phyloP scores from a whole-genome alignment of 2,797 vertebrate species.

The Syngnathus acus region DNA sequence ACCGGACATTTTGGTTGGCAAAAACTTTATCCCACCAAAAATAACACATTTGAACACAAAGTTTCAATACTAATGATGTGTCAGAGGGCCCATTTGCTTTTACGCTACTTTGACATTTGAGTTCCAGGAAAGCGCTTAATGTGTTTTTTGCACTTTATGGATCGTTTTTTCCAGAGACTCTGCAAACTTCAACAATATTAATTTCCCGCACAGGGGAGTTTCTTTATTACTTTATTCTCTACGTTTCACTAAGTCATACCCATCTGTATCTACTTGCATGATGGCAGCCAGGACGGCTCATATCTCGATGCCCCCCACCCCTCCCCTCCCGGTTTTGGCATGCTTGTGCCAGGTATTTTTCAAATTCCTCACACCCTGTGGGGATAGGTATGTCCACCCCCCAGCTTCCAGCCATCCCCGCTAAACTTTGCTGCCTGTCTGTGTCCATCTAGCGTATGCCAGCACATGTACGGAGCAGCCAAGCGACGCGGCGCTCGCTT shows the following conservation, averaged over 20 bases:
- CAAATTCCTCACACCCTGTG: conserved; percentile 78
- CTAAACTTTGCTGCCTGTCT: conserved; percentile 70
- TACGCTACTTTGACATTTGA: not conserved
- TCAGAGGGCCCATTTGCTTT: too few relatives aligned
- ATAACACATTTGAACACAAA: too few relatives aligned
- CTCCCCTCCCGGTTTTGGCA: conserved; percentile 65
- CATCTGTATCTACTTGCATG: conserved; percentile 25
- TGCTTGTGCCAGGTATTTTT: conserved; percentile 78
- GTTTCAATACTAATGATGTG: too few relatives aligned
- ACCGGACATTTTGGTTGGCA: too few relatives aligned
- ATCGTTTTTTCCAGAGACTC: too few relatives aligned
- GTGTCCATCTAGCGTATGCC: conserved; percentile 64
- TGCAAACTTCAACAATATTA: not conserved
- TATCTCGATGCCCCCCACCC: conserved; percentile 26
- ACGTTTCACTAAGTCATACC: conserved; percentile 33
- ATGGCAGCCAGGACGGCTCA: conserved; percentile 23
- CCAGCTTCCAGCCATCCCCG: conserved; percentile 25
- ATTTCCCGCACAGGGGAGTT: not conserved
- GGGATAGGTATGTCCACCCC: conserved; percentile 74
- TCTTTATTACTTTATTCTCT: conserved; percentile 8
- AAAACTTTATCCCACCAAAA: too few relatives aligned
- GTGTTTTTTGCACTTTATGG: not conserved
- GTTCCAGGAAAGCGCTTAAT: not conserved
- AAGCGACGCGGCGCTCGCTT: not conserved
- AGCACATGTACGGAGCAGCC: conserved; percentile 56